A percentile compares a stretch with the other conserved stretches of the same genome.
These are phyloP conservation scores for Branchipolynoe longqiensis DNA, from an alignment of 2,888 invertebrate species.

Conservation along the genomic window DNA sequence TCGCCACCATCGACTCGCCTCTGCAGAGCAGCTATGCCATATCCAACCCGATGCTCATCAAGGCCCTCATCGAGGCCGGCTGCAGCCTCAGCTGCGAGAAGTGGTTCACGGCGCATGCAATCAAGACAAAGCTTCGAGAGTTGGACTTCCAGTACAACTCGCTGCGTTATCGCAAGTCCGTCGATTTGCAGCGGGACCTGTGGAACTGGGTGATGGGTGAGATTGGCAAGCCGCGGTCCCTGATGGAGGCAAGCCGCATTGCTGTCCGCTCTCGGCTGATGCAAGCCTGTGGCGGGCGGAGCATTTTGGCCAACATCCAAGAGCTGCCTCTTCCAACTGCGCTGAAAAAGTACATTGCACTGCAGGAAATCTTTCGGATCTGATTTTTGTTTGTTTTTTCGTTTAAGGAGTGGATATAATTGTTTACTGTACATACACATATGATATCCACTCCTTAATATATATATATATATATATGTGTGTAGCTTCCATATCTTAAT, in stretches of 20 bases:
- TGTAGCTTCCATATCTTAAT: too few relatives aligned
- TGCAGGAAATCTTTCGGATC: conserved; percentile 31
- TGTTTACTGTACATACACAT: too few relatives aligned
- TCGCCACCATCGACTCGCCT: conserved; percentile 61
- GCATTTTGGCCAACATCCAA: conserved; percentile 53
- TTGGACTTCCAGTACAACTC: conserved; percentile 61
- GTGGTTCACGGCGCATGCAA: conserved; percentile 61
- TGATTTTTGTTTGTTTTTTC: too few relatives aligned
- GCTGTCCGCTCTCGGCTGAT: conserved; percentile 41
- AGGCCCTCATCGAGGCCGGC: conserved; percentile 64
- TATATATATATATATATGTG: too few relatives aligned
- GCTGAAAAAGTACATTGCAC: conserved; percentile 7
- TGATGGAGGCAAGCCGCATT: conserved; percentile 53
- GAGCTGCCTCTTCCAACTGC: conserved; percentile 54
- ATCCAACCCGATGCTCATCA: conserved; percentile 65
- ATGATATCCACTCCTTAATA: too few relatives aligned
- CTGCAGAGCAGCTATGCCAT: conserved; percentile 61
- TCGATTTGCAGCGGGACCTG: conserved; percentile 56
- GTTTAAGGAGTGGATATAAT: too few relatives aligned
- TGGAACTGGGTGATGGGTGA: conserved; percentile 63
- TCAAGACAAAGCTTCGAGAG: conserved; percentile 57
- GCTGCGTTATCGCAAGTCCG: conserved; percentile 52
- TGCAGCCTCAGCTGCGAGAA: conserved; percentile 54
- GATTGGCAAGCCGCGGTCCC: conserved; percentile 43
- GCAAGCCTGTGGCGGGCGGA: conserved; percentile 16